Evolutionary conservation across 1,140 invertebrate species (phyloP).

Genomic region (Lerema accius): DNA sequence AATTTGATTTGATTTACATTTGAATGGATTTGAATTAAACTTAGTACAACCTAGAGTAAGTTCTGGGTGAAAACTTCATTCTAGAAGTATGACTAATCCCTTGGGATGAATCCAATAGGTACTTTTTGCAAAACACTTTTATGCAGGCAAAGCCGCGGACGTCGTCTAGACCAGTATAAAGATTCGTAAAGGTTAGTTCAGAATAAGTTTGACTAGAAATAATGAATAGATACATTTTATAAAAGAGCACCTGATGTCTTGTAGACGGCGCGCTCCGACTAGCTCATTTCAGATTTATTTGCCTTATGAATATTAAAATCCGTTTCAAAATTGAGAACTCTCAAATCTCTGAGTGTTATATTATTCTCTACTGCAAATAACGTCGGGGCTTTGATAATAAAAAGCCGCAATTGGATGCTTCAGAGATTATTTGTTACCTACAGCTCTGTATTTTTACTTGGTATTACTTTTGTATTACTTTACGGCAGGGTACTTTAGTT

Average conservation of each 20-base stretch:
- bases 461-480: neutral
- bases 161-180: too few relatives aligned
- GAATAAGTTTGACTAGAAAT: too few relatives aligned
- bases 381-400: slow-evolving; percentile 43
- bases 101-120: too few relatives aligned
- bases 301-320: slow-evolving; percentile 67
- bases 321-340: slow-evolving; percentile 54
- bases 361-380: slow-evolving; percentile 50
- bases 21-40: too few relatives aligned
- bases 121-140: too few relatives aligned
- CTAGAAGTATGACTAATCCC: too few relatives aligned
- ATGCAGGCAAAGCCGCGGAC: too few relatives aligned
- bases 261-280: slow-evolving; percentile 29
- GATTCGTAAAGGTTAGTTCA: too few relatives aligned
- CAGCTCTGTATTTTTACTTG: neutral
- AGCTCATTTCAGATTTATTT: slow-evolving; percentile 58
- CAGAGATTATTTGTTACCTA: slow-evolving; percentile 33
- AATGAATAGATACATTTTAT: slow-evolving; percentile 4
- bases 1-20: too few relatives aligned
- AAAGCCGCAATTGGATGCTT: slow-evolving; percentile 44
- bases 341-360: slow-evolving; percentile 52
- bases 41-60: too few relatives aligned
- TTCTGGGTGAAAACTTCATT: too few relatives aligned
- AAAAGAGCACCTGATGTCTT: slow-evolving; percentile 6
- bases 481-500: neutral